phyloP scores from a whole-genome alignment of 2,888 invertebrate species.

The Chydorus sphaericus region DNA sequence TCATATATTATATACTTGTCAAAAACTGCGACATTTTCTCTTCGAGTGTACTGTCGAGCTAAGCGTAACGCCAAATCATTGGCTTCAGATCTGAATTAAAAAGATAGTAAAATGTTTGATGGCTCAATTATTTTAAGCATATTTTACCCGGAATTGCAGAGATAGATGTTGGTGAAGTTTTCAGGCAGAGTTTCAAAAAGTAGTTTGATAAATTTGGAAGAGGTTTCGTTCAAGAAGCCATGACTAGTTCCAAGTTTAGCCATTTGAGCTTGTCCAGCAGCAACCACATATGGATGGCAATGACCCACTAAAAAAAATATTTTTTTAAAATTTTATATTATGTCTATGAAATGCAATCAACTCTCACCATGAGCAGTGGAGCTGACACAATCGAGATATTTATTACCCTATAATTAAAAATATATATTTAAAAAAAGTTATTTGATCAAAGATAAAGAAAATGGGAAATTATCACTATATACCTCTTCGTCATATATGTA shows the following conservation, averaged over 20 bases:
- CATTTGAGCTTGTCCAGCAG: conserved; percentile 35
- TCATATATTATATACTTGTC: conserved; percentile 21
- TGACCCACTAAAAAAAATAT: too few relatives aligned
- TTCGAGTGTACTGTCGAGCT: conserved; percentile 36
- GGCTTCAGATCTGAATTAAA: conserved; percentile 39
- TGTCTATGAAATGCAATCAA: too few relatives aligned
- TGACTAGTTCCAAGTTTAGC: conserved; percentile 33
- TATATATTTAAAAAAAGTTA: too few relatives aligned
- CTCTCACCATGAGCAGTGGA: conserved; percentile 44
- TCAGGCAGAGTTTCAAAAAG: conserved; percentile 34
- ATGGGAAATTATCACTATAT: too few relatives aligned
- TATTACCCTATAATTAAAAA: conserved; percentile 30
- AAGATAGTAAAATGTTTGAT: conserved; percentile 28
- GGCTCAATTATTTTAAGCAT: neutral
- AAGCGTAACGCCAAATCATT: conserved; percentile 42
- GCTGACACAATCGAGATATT: conserved; percentile 43
- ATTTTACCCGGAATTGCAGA: conserved; percentile 38
- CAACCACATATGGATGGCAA: conserved; percentile 36
- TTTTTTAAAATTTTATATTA: too few relatives aligned
- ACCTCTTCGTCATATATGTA: conserved; percentile 44
- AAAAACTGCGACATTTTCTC: conserved; percentile 32
- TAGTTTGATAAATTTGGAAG: conserved; percentile 32
- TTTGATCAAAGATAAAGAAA: too few relatives aligned
- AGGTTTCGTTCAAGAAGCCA: conserved; percentile 34
- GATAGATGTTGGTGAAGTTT: conserved; percentile 33